phyloP scores from a whole-genome alignment of 2,888 invertebrate genomes.

The Auanema sp. region DNA sequence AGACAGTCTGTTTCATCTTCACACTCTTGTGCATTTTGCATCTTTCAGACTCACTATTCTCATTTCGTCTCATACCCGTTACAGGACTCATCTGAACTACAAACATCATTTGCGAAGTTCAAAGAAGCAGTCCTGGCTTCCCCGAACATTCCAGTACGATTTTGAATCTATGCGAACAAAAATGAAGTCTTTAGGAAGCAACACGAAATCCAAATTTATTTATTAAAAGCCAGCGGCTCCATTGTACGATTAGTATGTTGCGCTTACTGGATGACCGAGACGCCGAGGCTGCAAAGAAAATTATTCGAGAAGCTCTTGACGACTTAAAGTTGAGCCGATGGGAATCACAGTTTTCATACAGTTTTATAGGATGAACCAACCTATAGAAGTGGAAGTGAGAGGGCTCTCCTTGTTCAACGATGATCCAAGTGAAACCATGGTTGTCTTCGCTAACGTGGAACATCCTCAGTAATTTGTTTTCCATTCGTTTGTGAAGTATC shows the following conservation, averaged over 20 bases:
- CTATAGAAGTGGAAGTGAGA: slow-evolving; percentile 21
- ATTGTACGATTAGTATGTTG: slow-evolving; percentile 29
- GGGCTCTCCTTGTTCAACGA: slow-evolving; percentile 45
- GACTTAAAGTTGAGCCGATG: slow-evolving; percentile 20
- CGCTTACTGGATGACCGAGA: slow-evolving; percentile 28
- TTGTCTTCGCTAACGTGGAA: slow-evolving; percentile 31
- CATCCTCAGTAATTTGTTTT: background rate
- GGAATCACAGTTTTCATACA: slow-evolving; percentile 15
- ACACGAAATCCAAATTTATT: slow-evolving; percentile 29
- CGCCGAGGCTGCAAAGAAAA: slow-evolving; percentile 8
- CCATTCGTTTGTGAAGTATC: background rate
- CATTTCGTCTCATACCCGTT: background rate
- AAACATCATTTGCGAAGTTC: too few relatives aligned
- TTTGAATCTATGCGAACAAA: too few relatives aligned
- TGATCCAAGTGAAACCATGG: slow-evolving; percentile 31
- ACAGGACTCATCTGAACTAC: background rate
- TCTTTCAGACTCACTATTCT: background rate
- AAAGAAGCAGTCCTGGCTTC: background rate
- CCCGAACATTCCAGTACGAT: background rate
- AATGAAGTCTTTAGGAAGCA: slow-evolving; percentile 19
- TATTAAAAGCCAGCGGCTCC: slow-evolving; percentile 24
- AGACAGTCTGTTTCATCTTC: slow-evolving; percentile 10
- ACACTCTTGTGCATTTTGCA: background rate
- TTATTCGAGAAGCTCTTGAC: slow-evolving; percentile 13
- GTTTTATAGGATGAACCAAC: background rate